Evolutionary conservation across 2,797 vertebrate species (phyloP).

Genomic region (Halcyon smyrnensis): DNA sequence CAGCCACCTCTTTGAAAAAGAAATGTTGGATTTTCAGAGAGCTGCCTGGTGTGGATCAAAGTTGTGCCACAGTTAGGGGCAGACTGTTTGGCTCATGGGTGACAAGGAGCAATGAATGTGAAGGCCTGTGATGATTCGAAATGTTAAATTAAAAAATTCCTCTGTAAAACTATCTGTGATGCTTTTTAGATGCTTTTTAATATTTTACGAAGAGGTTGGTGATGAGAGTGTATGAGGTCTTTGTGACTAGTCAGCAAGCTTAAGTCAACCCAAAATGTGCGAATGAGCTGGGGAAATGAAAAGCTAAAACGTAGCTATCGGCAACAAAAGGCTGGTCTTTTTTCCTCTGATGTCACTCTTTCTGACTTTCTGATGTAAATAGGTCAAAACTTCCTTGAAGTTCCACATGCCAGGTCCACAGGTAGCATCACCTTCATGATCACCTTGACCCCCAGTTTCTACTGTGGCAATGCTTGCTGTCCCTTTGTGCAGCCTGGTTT

Average conservation of each 20-base stretch:
- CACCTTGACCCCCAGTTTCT: accelerated
- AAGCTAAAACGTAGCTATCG: neutral
- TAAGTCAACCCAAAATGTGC: neutral
- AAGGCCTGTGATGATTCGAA: neutral
- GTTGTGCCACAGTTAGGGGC: accelerated
- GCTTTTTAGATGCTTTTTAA: neutral
- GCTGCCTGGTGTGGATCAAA: neutral
- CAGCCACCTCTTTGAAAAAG: neutral
- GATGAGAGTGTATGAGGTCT: neutral
- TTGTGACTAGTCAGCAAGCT: neutral
- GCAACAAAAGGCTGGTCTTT: neutral
- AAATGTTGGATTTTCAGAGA: neutral
- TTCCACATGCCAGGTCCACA: neutral
- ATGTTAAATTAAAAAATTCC: neutral
- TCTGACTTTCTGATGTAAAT: neutral
- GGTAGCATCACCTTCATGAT: neutral
- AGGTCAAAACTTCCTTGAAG: neutral
- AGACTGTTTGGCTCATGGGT: neutral
- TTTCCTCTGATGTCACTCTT: neutral
- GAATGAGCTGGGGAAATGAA: neutral
- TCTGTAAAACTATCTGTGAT: neutral
- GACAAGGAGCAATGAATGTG: neutral
- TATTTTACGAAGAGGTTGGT: neutral
- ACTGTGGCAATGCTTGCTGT: neutral
- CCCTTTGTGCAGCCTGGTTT: neutral